A percentile compares a stretch with the other conserved stretches of the same genome.
Evolutionary conservation across 2,797 vertebrate genomes (phyloP).

Genomic region (Hydrophis major): DNA sequence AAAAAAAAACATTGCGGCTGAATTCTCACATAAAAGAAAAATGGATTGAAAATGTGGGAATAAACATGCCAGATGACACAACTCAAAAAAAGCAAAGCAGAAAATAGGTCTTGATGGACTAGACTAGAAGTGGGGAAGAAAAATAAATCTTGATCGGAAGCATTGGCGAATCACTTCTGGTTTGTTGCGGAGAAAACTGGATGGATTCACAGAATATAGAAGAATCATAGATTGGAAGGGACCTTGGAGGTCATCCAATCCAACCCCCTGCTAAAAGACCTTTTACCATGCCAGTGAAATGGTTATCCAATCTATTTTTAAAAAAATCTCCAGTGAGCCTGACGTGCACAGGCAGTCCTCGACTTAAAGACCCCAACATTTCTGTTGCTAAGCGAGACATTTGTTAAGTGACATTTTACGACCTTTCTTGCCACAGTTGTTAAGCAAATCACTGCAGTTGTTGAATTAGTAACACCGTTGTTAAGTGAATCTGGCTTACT

Average conservation of each 20-base stretch:
- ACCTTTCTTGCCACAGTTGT: background rate
- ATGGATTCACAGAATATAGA: background rate
- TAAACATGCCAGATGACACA: background rate
- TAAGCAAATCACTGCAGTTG: background rate
- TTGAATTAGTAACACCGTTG: background rate
- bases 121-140: background rate
- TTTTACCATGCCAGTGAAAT: background rate
- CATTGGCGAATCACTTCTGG: background rate
- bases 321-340: background rate
- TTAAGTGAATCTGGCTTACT: background rate
- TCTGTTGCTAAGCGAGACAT: background rate
- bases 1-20: background rate
- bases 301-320: background rate
- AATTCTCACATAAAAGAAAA: background rate
- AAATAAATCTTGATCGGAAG: background rate
- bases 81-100: background rate
- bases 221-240: background rate
- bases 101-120: background rate
- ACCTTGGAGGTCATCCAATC: background rate
- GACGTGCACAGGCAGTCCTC: background rate
- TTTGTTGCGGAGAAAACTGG: background rate
- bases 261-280: background rate
- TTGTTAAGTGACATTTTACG: background rate
- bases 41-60: background rate
- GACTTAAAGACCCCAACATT: background rate